Evolutionary conservation across 2,888 invertebrate species (phyloP).

Genomic region (Scaptomyza tumidula): DNA sequence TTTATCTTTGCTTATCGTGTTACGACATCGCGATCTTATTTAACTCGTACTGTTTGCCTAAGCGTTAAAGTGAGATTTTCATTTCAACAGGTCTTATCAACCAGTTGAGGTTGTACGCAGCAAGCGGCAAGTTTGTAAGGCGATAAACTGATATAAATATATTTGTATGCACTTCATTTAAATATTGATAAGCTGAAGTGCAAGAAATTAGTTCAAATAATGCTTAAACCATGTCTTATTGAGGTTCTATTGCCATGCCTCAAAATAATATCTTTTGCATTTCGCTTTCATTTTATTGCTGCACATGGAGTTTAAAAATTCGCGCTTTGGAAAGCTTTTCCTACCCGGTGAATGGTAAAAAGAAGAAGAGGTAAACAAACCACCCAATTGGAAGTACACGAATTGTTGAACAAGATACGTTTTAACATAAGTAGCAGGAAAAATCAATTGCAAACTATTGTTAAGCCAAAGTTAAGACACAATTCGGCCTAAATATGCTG

Average conservation of each 20-base stretch:
- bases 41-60: conserved; percentile 44
- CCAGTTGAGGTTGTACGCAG: not conserved
- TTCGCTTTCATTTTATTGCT: not conserved
- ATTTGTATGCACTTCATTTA: no score
- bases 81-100: conserved; percentile 54
- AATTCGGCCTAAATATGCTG: conserved; percentile 41
- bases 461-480: not conserved
- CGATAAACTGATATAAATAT: no score
- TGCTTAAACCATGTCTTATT: no score
- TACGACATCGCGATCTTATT: conserved; percentile 41
- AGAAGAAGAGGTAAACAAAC: conserved; percentile 30
- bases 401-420: conserved; percentile 1
- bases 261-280: no score
- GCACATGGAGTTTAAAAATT: conserved; percentile 16
- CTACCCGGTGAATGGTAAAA: conserved; percentile 47
- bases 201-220: no score
- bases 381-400: conserved; percentile 13
- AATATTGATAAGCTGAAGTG: no score
- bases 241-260: no score
- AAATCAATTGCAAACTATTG: conserved; percentile 28
- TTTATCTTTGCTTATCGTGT: conserved; percentile 55
- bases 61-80: conserved; percentile 43
- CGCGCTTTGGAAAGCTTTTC: conserved; percentile 42
- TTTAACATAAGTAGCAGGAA: not conserved
- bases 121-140: not conserved